Percentiles rank a stretch among this genome's conserved stretches.
Evolutionary conservation across 1,140 invertebrate genomes (phyloP).

Genomic region (Rhynchophorus ferrugineus): DNA sequence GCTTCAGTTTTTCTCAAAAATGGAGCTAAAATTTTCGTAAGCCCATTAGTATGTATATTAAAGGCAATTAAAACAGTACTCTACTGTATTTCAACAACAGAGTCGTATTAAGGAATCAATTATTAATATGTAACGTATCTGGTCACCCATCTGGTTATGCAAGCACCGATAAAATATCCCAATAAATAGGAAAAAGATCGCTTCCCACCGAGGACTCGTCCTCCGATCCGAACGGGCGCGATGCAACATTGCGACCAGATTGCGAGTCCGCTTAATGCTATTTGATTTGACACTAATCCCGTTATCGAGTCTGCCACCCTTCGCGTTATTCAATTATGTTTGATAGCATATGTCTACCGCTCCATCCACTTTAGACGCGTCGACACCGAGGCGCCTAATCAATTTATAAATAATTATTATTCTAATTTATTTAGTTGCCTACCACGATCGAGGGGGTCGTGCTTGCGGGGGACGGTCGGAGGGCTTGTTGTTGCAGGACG

Average conservation of each 20-base stretch:
- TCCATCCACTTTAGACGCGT: constrained; percentile 15
- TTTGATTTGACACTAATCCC: constrained; percentile 44
- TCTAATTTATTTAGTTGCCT: constrained; percentile 20
- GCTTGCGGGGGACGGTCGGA: neutral
- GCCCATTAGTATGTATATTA: too few species aligned
- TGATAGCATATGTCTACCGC: constrained; percentile 31
- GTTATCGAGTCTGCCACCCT: constrained; percentile 42
- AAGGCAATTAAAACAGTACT: too few species aligned
- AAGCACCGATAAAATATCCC: neutral
- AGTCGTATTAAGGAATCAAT: too few species aligned
- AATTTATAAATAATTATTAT: constrained; percentile 29
- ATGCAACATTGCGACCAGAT: constrained; percentile 31
- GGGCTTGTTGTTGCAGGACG: constrained; percentile 6
- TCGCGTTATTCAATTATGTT: constrained; percentile 36
- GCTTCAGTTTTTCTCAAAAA: too few species aligned
- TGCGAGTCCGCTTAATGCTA: constrained; percentile 38
- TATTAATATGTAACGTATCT: neutral
- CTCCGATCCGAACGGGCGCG: too few species aligned
- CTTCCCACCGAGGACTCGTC: neutral
- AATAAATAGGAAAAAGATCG: neutral
- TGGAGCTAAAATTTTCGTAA: too few species aligned
- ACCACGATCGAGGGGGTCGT: neutral
- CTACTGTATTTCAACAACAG: too few species aligned
- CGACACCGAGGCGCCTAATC: constrained; percentile 20
- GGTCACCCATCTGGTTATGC: neutral